Base-by-base conservation (phyloP, 2,888 invertebrate species). In the Luffia ferchaultella region DNA sequence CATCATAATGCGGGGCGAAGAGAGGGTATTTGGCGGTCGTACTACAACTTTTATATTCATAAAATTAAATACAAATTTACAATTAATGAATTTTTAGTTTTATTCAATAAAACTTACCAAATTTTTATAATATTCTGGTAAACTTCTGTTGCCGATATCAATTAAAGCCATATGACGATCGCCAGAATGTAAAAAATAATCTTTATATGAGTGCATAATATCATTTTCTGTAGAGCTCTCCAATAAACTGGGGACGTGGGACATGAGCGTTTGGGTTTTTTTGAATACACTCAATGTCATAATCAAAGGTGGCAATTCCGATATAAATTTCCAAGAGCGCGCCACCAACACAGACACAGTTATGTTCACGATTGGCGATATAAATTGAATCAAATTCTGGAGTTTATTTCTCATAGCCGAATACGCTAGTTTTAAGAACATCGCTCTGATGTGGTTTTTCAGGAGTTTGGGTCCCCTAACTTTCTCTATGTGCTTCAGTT, bases 281-380 rank as follows among this genome's bases (percentile, higher is more conserved):
- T 56, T 58, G 55, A 78, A 83, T 1, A 77, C 77, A 51, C 73
- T 63, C 19, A 90, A 67, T 18, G 77, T 79, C 18, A 92, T 74
- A 0, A 68, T 66, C 53, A 90, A 67, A 0, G 89, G 75, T 0
- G 90, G 89, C n/a, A 92, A 70, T 56, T 88, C 84, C 0, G 73
- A 68, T 46, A 83, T 63, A 51, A 83, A 83, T 54, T 73, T 73
- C 83, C 83, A 83, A 12, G 82, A 79, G 17, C 80, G 66, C 1
- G 80, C 63, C 56, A 83, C 78, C 9, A 73, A 52, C 20, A 83
- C 80, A 3, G 83, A 79, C 60, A 83, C 60, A 1, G 69, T 63
- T 20, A 83, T 83, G 49, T 83, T 83, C 52, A 83, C 72, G 20
- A 83, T 69, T 1, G 83, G 82, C 5, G 78, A 75, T 3, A 78